Base-by-base conservation (phyloP, 2,888 invertebrate genomes). In the Drosophila testacea region DNA sequence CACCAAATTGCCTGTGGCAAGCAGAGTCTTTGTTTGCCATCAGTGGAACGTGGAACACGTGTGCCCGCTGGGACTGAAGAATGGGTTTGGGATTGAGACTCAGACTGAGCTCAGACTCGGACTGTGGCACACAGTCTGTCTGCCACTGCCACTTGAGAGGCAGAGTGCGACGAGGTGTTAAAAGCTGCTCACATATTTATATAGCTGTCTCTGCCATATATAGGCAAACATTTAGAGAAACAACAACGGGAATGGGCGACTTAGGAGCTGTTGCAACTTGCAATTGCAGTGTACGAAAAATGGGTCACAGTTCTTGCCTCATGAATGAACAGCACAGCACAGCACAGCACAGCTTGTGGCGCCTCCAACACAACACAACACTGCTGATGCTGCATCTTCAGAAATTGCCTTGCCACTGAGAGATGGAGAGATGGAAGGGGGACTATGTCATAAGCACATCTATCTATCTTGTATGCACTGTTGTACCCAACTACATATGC, bases 101-200 rank as follows among this genome's bases (percentile, higher is more conserved):
- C 1, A 2, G 47, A 27, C 22, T 27, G 6, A 10, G 22, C 30
- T 11, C 39, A 6, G 4, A 39, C 2, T 39, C 39, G 13, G 39
- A 39, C 42, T 51, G 50, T 32, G n/a, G 32, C 34, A 55, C 34
- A 55, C 34, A 5, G 56, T 48, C 56, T 46, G 38, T 52, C 42
- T 9, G 36, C 10, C 48, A 28, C 28, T 36, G 47, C 34, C 63
- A 56, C 56, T 63, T 41, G 56, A 63, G 63, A 57, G 64, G 46
- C 42, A 36, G 56, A 28, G 28, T 32, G 72, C 51, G 69, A 59
- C 60, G 73, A 83, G 88, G 83, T 83, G 83, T 87, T 84, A 83
- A 83, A 83, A 84, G 88, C 79, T 83, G 83, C 72, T 87, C 88
- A 83, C 88, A 83, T 83, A 83, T 83, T 83, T 83, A 83, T 87